Conservation (phyloP, 2,113 vertebrate species). For the Ctenodactylus gundi region DNA sequence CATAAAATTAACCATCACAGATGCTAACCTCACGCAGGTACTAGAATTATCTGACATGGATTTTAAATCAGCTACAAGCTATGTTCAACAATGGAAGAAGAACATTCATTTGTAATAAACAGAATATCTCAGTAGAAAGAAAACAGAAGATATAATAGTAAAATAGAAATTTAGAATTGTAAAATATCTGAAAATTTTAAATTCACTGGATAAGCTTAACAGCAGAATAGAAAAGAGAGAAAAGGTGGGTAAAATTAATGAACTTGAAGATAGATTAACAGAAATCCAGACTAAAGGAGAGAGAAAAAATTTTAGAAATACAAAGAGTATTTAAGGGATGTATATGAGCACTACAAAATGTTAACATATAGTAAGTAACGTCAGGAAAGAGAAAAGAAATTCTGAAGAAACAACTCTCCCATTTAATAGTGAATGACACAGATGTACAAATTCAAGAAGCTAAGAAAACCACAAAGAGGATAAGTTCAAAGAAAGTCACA, state of each 20-base stretch:
- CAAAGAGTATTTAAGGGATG: background rate
- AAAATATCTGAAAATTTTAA: constrained; percentile 14
- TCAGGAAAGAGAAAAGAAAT: background rate
- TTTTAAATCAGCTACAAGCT: constrained; percentile 24
- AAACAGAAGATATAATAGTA: background rate
- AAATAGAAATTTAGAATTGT: background rate
- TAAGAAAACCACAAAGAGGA: background rate
- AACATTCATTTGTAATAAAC: background rate
- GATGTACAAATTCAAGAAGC: background rate
- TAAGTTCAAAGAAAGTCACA: background rate
- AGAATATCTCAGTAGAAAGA: background rate
- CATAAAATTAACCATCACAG: background rate
- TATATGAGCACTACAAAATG: background rate
- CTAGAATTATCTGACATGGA: background rate
- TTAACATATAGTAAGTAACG: background rate
- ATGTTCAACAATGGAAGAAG: background rate
- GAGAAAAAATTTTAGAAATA: background rate
- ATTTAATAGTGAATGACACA: background rate
- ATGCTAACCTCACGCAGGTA: background rate
- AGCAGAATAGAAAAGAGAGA: background rate
- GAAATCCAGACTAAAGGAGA: background rate
- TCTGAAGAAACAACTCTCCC: background rate
- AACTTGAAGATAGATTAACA: background rate
- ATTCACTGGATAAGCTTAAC: constrained; percentile 1
- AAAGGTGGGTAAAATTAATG: background rate